These are phyloP conservation scores for Leucania comma DNA, from an alignment of 2,888 invertebrate species.

Conservation along the genomic window DNA sequence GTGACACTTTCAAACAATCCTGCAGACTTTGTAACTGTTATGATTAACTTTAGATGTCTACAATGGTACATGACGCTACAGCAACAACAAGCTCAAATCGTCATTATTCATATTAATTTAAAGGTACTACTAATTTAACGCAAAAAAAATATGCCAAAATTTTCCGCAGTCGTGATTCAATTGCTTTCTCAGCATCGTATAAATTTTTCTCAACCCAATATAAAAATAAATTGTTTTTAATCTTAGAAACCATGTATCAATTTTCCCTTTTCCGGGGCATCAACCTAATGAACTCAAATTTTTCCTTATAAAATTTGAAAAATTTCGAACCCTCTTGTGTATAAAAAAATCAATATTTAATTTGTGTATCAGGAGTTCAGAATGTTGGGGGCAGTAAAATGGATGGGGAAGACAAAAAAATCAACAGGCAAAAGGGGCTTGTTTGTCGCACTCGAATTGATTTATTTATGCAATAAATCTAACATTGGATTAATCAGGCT, in stretches of 20 bases:
- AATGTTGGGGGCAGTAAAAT: slow-evolving; percentile 72
- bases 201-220: slow-evolving; percentile 1
- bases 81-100: background rate
- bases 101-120: background rate
- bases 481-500: slow-evolving; percentile 86
- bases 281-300: slow-evolving; percentile 62
- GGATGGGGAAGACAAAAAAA: slow-evolving; percentile 77
- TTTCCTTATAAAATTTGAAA: slow-evolving; percentile 58
- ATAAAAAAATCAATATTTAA: slow-evolving; percentile 70
- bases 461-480: slow-evolving; percentile 88
- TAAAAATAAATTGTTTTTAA: slow-evolving; percentile 33
- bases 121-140: too few relatives aligned
- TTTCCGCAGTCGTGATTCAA: background rate
- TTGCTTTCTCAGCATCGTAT: background rate
- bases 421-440: slow-evolving; percentile 70
- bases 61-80: background rate
- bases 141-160: background rate
- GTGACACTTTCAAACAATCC: too few relatives aligned
- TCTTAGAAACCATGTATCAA: slow-evolving; percentile 46
- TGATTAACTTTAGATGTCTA: background rate
- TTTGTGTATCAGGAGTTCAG: slow-evolving; percentile 69
- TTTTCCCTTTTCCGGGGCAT: slow-evolving; percentile 47
- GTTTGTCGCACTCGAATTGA: slow-evolving; percentile 84
- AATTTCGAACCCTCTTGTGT: slow-evolving; percentile 48
- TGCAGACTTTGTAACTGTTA: too few relatives aligned